Evolutionary conservation across 2,113 vertebrate genomes (phyloP).

Genomic region (Emberiza fucata): DNA sequence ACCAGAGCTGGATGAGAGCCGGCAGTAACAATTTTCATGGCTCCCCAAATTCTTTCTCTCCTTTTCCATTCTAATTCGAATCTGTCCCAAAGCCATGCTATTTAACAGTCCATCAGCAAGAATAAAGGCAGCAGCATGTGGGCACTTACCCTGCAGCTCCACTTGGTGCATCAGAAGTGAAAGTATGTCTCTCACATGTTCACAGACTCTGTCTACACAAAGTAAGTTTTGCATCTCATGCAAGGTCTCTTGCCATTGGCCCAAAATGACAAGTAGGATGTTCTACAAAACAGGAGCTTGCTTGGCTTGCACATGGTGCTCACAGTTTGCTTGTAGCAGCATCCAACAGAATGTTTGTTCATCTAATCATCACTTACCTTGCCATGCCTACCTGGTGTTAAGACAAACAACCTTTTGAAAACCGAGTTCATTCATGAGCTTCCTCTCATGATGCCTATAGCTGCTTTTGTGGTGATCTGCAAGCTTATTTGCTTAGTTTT

Average conservation of each 20-base stretch:
- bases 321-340: background rate
- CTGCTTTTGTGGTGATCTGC: background rate
- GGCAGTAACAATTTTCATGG: background rate
- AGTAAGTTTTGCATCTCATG: background rate
- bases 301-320: background rate
- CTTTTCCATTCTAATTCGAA: background rate
- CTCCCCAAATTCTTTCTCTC: background rate
- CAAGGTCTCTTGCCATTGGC: background rate
- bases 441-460: background rate
- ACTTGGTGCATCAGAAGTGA: slow-evolving; percentile 2
- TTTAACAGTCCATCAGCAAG: background rate
- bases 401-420: background rate
- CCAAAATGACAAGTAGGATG: background rate
- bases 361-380: background rate
- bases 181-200: background rate
- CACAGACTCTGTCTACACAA: background rate
- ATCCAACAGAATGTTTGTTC: background rate
- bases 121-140: background rate
- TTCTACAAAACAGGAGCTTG: background rate
- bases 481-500: background rate
- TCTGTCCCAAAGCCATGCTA: background rate
- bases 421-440: background rate
- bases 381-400: background rate
- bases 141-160: background rate
- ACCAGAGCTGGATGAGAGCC: background rate